Evolutionary conservation across 2,888 invertebrate genomes (phyloP), one percentile per base, ranked within the genome.

Genomic region (Leptura quadrifasciata): DNA sequence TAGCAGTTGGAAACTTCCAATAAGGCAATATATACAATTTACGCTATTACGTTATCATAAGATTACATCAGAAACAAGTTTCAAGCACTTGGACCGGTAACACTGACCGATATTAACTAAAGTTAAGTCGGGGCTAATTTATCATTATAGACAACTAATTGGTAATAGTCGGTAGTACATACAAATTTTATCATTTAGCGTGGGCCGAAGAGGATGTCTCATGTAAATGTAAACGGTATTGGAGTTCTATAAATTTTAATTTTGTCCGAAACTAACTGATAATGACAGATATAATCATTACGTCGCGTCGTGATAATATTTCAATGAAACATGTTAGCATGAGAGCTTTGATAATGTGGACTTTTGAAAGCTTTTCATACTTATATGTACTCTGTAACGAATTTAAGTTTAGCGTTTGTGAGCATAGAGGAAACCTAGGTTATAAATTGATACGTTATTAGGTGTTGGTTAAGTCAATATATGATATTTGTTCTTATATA

Each of bases 171-270:
- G 18, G 57, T 57, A 54, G 52, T n/a, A 65, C 9, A 52, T 27
- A 65, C 17, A n/a, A 52, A 65, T 47, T 52, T 65, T 65, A 52
- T 24, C 63, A 61, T 47, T 35, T 64, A 54, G 52, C 24, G 52
- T 65, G 52, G 65, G 65, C 1, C 24, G 52, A 21, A n/a, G 9
- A 52, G 57, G 47, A 54, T 65, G 17, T 65, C 54, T 65, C 10
- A 47, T 65, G 65, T 65, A 65, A 65, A 57, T 57, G 57, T 57
- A 57, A 57, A 20, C 57, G 10, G 5, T 57, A 57, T 20, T 47
- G 47, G n/a, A 47, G n/a, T 47, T n/a, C 15, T 47, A 47, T 47
- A n/a, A n/a, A 47, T 17, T 3, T 17, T 2, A 15, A 39, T 5
- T 47, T 15, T 47, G 47, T 24, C 58, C 27, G 24, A 12, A 58